These are phyloP conservation scores for Melanerpes formicivorus DNA, from an alignment of 2,113 vertebrate genomes.

Conservation along the genomic window DNA sequence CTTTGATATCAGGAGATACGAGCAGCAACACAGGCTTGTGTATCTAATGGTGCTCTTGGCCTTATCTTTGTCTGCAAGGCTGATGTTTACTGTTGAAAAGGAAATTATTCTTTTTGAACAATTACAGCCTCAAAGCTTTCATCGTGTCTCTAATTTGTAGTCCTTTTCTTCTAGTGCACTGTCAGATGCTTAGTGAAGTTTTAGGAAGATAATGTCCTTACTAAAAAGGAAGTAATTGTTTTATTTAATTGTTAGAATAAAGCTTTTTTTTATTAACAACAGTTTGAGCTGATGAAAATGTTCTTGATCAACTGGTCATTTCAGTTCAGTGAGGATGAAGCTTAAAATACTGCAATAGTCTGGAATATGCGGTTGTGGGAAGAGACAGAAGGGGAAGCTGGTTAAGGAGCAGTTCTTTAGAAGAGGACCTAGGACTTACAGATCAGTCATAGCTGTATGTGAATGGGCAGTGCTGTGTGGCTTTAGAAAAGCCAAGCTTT, in stretches of 20 bases:
- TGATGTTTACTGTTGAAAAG: constrained; percentile 57
- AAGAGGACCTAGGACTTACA: not conserved
- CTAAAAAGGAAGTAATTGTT: not conserved
- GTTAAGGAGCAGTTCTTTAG: not conserved
- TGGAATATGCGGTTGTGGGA: no score
- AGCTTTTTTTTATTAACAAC: not conserved
- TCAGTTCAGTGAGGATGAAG: not conserved
- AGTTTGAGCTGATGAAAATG: not conserved
- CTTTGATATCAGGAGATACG: constrained; percentile 53
- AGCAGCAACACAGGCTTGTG: not conserved
- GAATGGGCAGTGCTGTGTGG: not conserved
- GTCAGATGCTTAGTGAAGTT: not conserved
- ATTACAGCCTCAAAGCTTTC: constrained; percentile 38
- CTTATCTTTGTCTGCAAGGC: constrained; percentile 31
- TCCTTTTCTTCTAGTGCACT: not conserved
- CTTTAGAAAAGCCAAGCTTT: not conserved
- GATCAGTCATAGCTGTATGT: accelerated
- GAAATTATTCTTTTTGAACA: constrained; percentile 68
- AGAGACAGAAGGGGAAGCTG: not conserved
- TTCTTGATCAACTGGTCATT: not conserved
- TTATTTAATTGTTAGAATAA: not conserved
- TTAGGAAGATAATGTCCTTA: constrained; percentile 1
- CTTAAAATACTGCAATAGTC: not conserved
- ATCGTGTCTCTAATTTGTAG: constrained; percentile 28
- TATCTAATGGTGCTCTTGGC: constrained; percentile 10